Percentiles rank a stretch among this genome's conserved stretches.
phyloP scores from a whole-genome alignment of 2,113 vertebrate genomes.

The Panurus biarmicus region DNA sequence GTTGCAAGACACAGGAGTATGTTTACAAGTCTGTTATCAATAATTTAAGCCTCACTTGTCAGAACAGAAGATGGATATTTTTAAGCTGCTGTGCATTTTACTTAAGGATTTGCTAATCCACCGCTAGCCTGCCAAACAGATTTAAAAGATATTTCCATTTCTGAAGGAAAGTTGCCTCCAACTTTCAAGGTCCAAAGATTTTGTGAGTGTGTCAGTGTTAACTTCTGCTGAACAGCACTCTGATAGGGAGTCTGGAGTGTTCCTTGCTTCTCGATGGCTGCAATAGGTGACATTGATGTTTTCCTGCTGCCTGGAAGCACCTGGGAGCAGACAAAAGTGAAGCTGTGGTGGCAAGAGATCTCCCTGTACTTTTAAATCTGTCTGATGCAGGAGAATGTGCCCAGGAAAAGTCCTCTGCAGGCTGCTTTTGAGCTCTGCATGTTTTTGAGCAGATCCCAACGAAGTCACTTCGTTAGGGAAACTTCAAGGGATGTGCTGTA shows the following conservation, averaged over 20 bases:
- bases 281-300: not conserved
- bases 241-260: not conserved
- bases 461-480: not conserved
- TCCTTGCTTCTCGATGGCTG: not conserved
- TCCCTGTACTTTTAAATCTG: not conserved
- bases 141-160: not conserved
- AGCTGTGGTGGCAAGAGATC: not conserved
- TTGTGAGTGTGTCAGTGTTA: not conserved
- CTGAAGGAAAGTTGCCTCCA: not conserved
- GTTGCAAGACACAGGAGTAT: not conserved
- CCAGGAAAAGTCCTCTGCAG: not conserved
- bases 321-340: not conserved
- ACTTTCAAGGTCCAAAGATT: not conserved
- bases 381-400: not conserved
- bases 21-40: constrained; percentile 14
- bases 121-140: not conserved
- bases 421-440: not conserved
- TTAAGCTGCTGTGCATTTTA: not conserved
- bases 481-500: not conserved
- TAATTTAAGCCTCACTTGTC: constrained; percentile 30
- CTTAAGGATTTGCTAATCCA: not conserved
- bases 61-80: not conserved
- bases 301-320: not conserved
- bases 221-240: not conserved
- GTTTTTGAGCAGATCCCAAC: not conserved